Evolutionary conservation across 2,113 vertebrate species (phyloP).

Genomic region (Menura novaehollandiae): DNA sequence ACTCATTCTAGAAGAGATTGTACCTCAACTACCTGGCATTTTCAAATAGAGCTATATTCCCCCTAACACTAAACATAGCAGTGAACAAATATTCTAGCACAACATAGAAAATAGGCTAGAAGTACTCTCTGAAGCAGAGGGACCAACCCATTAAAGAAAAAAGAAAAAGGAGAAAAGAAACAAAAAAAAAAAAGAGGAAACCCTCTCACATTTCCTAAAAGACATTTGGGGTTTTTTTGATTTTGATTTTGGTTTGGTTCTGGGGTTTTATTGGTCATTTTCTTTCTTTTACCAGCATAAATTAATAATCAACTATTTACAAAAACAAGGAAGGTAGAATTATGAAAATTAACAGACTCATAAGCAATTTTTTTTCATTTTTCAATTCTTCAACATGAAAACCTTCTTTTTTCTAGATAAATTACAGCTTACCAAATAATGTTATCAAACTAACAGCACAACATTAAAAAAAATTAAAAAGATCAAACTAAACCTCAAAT

Average conservation of each 20-base stretch:
- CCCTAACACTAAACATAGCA: neutral
- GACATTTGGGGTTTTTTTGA: neutral
- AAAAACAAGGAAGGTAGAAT: neutral
- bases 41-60: neutral
- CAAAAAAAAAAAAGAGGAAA: accelerated
- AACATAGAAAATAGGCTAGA: neutral
- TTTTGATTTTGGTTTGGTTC: neutral
- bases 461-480: neutral
- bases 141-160: neutral
- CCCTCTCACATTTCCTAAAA: accelerated
- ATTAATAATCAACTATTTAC: neutral
- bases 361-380: neutral
- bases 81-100: neutral
- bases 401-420: neutral
- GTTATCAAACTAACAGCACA: neutral
- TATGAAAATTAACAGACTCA: neutral
- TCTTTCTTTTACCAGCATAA: neutral
- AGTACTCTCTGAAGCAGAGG: neutral
- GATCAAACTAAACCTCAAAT: neutral
- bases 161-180: neutral
- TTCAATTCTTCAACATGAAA: neutral
- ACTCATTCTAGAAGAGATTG: neutral
- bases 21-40: neutral
- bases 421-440: too few relatives aligned
- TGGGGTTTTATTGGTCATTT: neutral